Base-by-base conservation (phyloP, 2,113 vertebrate genomes). In the Toxostoma redivivum region DNA sequence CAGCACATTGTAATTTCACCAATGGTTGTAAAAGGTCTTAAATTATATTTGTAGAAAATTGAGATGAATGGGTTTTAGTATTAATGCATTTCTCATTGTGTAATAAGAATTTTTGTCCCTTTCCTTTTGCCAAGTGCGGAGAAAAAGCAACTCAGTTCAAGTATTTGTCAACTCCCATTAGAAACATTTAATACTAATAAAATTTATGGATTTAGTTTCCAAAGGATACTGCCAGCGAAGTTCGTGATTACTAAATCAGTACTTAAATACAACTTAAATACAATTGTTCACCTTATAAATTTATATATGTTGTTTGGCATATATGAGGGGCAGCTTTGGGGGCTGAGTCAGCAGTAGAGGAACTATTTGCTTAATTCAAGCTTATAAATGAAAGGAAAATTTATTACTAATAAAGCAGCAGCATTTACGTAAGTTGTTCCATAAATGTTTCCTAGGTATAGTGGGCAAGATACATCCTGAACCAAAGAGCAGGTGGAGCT, bases 151-250 rank as follows among this genome's bases (percentile, higher is more conserved):
- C 96, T 98, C 98, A 86, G 97, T 98, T 99, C 98, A 99, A 98
- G 97, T 99, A 99, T 99, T 99, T 99, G 99, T 99, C 99, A 99
- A 98, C 98, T 99, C 99, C 98, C 99, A 98, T 99, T 99, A 99
- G 98, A 99, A 99, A 98, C 98, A 98, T 99, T 99, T 99, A 98
- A 99, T 99, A 98, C 98, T 98, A 98, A 98, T 99, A 98, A 97
- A 99, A 99, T 99, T 98, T 99, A 99, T 99, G 98, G 98, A 96
- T 97, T 98, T 93, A 97, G 98, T 99, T 99, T 99, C 98, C 98
- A 98, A 98, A 98, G 97, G 97, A 98, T 98, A 98, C 97, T 99
- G 98, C 99, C 99, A 99, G 98, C 73, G 79, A 98, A 98, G 98
- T 98, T 97, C 98, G 97, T 97, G 97, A 98, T 98, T 98, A 97